Percentiles rank a stretch among this genome's conserved stretches.
Evolutionary conservation across 2,888 invertebrate genomes (phyloP).

Genomic region (Phengaris alcon): DNA sequence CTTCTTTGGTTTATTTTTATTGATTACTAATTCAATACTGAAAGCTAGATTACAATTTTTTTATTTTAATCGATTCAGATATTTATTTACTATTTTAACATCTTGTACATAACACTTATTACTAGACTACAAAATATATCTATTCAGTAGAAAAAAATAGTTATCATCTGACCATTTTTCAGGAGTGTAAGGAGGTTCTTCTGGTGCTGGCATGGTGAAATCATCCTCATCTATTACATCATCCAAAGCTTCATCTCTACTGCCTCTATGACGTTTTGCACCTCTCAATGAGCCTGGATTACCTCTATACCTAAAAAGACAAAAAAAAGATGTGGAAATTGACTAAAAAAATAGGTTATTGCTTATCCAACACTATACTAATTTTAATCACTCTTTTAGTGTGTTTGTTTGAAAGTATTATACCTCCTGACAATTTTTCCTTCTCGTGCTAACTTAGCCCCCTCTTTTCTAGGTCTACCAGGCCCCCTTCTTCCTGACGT

Average conservation of each 20-base stretch:
- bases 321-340: not conserved
- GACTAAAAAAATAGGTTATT: no score
- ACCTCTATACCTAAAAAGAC: slow-evolving; percentile 55
- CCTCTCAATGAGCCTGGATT: slow-evolving; percentile 73
- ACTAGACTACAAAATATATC: not conserved
- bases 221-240: slow-evolving; percentile 77
- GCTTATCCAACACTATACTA: no score
- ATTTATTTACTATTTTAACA: no score
- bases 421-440: slow-evolving; percentile 76
- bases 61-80: no score
- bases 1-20: not conserved
- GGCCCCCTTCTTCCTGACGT: slow-evolving; percentile 84
- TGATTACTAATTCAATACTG: no score
- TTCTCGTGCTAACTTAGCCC: slow-evolving; percentile 73
- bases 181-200: slow-evolving; percentile 88
- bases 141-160: not conserved
- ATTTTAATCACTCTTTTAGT: not conserved
- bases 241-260: slow-evolving; percentile 72
- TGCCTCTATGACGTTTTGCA: slow-evolving; percentile 72
- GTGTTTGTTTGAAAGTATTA: slow-evolving; percentile 29
- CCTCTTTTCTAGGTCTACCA: slow-evolving; percentile 89
- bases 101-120: no score
- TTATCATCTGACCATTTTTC: slow-evolving; percentile 82
- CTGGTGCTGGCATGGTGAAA: slow-evolving; percentile 82
- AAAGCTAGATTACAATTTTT: no score